These are phyloP conservation scores for Ellobium chinense DNA, from an alignment of 2,888 invertebrate genomes.

Conservation along the genomic window DNA sequence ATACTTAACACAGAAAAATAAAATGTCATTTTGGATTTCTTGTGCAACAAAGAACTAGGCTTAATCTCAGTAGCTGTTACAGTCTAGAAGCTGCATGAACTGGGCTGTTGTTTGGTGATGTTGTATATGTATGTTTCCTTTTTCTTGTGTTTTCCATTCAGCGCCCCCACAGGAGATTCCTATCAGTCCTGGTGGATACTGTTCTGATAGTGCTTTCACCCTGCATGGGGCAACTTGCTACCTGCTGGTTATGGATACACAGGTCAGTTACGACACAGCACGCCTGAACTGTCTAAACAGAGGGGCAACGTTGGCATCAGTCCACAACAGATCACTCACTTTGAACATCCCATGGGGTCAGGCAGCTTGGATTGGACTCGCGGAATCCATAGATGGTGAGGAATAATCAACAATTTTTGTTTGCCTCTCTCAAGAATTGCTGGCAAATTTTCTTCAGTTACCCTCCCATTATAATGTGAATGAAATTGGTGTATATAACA, in stretches of 20 bases:
- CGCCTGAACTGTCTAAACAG: slow-evolving; percentile 22
- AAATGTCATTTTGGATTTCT: too few relatives aligned
- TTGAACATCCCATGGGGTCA: background rate
- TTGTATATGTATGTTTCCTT: too few relatives aligned
- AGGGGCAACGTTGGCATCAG: slow-evolving; percentile 33
- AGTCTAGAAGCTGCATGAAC: too few relatives aligned
- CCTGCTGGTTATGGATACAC: slow-evolving; percentile 20
- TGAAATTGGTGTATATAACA: too few relatives aligned
- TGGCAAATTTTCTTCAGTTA: too few relatives aligned
- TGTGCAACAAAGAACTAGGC: too few relatives aligned
- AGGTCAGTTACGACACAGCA: slow-evolving; percentile 28
- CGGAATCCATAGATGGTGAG: slow-evolving; percentile 23
- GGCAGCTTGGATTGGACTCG: slow-evolving; percentile 37
- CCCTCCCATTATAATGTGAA: too few relatives aligned
- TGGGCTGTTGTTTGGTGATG: too few relatives aligned
- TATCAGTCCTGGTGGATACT: background rate
- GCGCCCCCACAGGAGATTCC: slow-evolving; percentile 20
- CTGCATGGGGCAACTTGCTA: slow-evolving; percentile 18
- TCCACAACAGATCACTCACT: background rate
- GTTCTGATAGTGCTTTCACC: background rate
- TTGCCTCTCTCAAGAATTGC: too few relatives aligned
- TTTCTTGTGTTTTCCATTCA: background rate
- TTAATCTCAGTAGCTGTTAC: too few relatives aligned
- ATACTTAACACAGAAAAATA: too few relatives aligned
- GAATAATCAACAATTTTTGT: background rate